phyloP scores from a whole-genome alignment of 2,113 vertebrate species.

The Carettochelys insculpta region DNA sequence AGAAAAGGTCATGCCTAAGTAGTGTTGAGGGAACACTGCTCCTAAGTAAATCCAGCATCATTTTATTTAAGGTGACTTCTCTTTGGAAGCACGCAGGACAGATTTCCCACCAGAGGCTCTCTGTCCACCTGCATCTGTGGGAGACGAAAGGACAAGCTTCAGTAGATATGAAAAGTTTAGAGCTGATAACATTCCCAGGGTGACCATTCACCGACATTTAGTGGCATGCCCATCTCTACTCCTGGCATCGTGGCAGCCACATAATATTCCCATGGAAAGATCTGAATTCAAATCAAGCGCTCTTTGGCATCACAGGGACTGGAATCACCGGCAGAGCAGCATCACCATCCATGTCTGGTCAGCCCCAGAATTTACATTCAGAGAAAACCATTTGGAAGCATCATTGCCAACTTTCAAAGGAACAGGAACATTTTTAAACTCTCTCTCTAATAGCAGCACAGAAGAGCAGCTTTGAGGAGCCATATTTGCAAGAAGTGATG shows the following conservation, averaged over 20 bases:
- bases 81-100: neutral
- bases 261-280: neutral
- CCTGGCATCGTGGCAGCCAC: neutral
- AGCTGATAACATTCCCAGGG: neutral
- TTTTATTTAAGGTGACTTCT: neutral
- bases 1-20: neutral
- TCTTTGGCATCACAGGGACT: neutral
- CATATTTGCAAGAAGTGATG: neutral
- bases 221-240: neutral
- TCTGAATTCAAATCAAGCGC: neutral
- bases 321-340: neutral
- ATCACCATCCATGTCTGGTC: neutral
- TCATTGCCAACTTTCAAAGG: neutral
- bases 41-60: neutral
- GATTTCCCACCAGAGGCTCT: neutral
- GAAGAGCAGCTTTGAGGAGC: neutral
- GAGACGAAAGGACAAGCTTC: neutral
- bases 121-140: neutral
- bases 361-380: neutral
- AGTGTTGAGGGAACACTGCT: too few species aligned
- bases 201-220: neutral
- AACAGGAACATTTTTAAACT: neutral
- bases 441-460: neutral
- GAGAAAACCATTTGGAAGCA: neutral
- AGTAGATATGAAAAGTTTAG: neutral